A percentile compares a stretch with the other conserved stretches of the same genome.
Conservation (phyloP, 2,888 invertebrate species). For the Drosophila mimetica region DNA sequence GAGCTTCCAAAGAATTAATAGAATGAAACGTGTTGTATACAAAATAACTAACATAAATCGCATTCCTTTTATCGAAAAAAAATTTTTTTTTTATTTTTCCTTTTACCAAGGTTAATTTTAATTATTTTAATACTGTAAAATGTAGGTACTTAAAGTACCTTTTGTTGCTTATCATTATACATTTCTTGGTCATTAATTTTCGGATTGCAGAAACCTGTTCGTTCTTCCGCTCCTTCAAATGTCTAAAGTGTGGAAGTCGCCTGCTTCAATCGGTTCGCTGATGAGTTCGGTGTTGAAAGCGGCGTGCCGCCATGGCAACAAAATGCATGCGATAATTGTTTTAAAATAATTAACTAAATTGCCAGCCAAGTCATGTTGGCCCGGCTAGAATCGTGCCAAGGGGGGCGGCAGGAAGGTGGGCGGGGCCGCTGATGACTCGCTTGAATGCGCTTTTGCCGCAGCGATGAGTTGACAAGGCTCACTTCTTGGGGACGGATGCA, state of each 20-base stretch:
- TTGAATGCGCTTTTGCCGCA: conserved; percentile 50
- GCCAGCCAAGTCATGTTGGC: conserved; percentile 49
- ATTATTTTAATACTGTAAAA: neutral
- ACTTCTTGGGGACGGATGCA: conserved; percentile 21
- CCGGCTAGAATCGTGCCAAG: conserved; percentile 63
- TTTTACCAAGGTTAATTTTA: too few relatives aligned
- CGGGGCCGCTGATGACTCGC: conserved; percentile 48
- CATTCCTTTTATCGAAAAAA: too few relatives aligned
- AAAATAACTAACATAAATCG: too few relatives aligned
- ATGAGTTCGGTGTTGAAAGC: conserved; percentile 62
- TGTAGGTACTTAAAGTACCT: too few relatives aligned
- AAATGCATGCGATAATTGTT: conserved; percentile 64
- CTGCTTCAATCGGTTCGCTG: conserved; percentile 13
- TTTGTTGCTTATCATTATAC: neutral
- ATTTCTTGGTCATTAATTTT: neutral
- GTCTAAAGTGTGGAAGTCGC: conserved; percentile 3
- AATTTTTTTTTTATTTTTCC: too few relatives aligned
- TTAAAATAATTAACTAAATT: conserved; percentile 70
- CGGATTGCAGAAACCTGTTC: conserved; percentile 23
- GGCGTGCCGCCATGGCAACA: conserved; percentile 33
- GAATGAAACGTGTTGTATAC: too few relatives aligned
- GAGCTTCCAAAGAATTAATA: too few relatives aligned
- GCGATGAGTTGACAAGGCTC: conserved; percentile 44
- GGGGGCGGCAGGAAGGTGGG: conserved; percentile 1
- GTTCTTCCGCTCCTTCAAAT: conserved; percentile 17